A percentile compares a stretch with the other conserved stretches of the same genome.
Evolutionary conservation across 2,888 invertebrate genomes (phyloP).

Genomic region (Melieria picta): DNA sequence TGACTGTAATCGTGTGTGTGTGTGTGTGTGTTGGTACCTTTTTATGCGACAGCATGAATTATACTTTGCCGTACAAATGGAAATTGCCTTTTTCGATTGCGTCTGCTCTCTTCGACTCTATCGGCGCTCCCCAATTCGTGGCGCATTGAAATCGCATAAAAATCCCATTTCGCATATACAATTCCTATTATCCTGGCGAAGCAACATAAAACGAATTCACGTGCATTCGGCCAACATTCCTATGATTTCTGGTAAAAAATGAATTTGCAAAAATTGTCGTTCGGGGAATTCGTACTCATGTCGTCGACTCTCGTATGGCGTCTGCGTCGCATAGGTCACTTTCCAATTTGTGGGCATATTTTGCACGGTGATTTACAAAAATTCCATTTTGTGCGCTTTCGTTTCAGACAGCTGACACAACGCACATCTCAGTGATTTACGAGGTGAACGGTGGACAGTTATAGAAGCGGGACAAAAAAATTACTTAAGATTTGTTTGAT

Average conservation of each 20-base stretch:
- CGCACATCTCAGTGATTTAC: no score
- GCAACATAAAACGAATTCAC: conserved; percentile 34
- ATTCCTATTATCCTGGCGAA: conserved; percentile 45
- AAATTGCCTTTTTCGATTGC: conserved; percentile 45
- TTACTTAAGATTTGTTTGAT: no score
- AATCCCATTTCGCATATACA: conserved; percentile 59
- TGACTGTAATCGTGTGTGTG: conserved; percentile 25
- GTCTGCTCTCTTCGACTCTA: conserved; percentile 36
- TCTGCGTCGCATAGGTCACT: neutral
- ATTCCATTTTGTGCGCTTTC: no score
- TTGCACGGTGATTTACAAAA: conserved; percentile 1
- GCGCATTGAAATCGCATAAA: conserved; percentile 55
- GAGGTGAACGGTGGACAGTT: no score
- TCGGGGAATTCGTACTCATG: conserved; percentile 48
- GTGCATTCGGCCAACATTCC: conserved; percentile 36
- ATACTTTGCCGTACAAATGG: conserved; percentile 45
- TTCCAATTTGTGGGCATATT: conserved; percentile 3
- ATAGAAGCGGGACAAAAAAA: no score
- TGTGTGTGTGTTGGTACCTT: neutral
- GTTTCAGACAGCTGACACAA: no score
- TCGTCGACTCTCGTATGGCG: neutral
- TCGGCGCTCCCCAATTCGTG: conserved; percentile 13
- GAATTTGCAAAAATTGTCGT: conserved; percentile 48
- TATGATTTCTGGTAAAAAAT: conserved; percentile 45
- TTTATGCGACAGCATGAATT: conserved; percentile 34